Evolutionary conservation across 2,888 invertebrate species (phyloP).

Genomic region (Sarcophaga caerulescens): DNA sequence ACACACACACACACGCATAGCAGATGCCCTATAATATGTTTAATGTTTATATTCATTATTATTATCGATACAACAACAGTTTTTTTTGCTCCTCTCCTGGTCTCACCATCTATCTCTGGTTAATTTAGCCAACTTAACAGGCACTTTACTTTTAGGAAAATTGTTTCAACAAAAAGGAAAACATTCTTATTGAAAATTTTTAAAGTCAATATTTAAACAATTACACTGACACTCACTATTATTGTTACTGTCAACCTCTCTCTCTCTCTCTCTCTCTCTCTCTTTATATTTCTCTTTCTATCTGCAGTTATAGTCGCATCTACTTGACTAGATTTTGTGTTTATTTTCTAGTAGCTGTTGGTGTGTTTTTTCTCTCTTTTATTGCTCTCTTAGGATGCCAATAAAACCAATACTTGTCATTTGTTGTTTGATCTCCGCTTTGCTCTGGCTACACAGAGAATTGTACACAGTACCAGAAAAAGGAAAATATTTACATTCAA

Average conservation of each 20-base stretch:
- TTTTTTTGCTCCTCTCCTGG: not conserved
- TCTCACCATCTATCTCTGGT: not conserved
- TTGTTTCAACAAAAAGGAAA: not conserved
- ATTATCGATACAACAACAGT: not conserved
- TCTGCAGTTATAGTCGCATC: not conserved
- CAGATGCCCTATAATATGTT: not conserved
- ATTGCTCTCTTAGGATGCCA: conserved; percentile 31
- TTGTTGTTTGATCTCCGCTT: not conserved
- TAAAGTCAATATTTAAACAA: conserved; percentile 29
- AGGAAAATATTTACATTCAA: not conserved
- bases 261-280: not conserved
- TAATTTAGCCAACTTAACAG: not conserved
- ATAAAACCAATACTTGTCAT: conserved; percentile 37
- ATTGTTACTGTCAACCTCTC: not conserved
- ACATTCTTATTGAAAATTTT: conserved; percentile 27
- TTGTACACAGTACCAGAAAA: not conserved
- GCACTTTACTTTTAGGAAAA: not conserved
- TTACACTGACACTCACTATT: not conserved
- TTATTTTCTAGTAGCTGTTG: not conserved
- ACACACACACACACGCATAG: too few species aligned
- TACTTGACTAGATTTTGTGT: not conserved
- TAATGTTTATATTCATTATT: not conserved
- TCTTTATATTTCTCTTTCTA: not conserved
- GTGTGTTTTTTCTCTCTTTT: not conserved
- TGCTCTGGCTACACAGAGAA: not conserved